Base-by-base conservation (phyloP, 2,888 invertebrate species). In the Macaria liturata region DNA sequence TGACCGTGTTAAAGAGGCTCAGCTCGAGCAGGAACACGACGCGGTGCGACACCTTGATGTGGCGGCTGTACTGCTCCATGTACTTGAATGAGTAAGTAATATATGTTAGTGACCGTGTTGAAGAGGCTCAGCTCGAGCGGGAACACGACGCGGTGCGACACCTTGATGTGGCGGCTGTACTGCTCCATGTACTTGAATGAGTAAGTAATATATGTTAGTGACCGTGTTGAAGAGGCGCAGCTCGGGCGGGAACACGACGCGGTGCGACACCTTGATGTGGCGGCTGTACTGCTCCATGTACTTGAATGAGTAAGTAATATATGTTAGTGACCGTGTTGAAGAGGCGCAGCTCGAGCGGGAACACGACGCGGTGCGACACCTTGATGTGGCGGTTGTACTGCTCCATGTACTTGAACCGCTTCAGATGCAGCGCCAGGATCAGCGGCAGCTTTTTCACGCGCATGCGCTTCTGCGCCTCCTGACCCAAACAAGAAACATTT, bases 261-360 rank as follows among this genome's bases (percentile, higher is more conserved):
- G 94, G 91, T 99, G 99, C 37, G 99, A 99, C 62, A 99, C 97
- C 92, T 99, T 99, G 69, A 99, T 99, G 89, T 99, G 98, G 70
- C 99, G 94, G 89, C 98, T 99, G 81, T 98, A 97, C 87, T 99
- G 98, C 81, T 99, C 99, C 95, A 99, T 97, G 79, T 98, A 99
- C 86, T 98, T 98, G 20, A 20, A 20, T 20, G 20, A 20, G 20
- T 20, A 20, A 20, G 20, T 20, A 20, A 20, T 20, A 20, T 20
- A 20, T 20, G 20, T 20, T 20, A 20, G 20, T 94, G 88, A 98
- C 98, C 76, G 99, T 98, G 90, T 99, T 99, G 88, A 99, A 99
- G 64, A 99, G 94, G 73, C 99, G 94, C 76, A 99, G 92, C 87
- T 99, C 99, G 79, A 99, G 91, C 32, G 99, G 99, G 91, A 99